Base-by-base conservation (phyloP, 2,888 invertebrate species). In the Sarcophaga rosellei region DNA sequence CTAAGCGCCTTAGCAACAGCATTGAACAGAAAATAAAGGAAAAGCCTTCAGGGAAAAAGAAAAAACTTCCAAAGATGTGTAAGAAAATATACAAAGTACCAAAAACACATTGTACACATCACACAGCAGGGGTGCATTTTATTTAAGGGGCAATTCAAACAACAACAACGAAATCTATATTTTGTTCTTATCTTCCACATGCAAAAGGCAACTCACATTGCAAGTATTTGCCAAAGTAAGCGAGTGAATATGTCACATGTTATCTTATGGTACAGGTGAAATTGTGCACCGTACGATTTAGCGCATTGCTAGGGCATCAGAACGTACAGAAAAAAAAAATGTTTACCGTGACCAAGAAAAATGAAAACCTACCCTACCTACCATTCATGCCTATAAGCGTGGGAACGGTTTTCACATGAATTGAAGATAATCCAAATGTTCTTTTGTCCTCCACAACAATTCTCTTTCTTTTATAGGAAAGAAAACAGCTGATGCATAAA, bases 331-430 rank as follows among this genome's bases (percentile, higher is more conserved):
- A n/a, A 25, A 35, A 62, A 73, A 72, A 44, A 65, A 35, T 3
- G 4, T 35, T 35, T 66, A 72, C 65, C 47, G 61, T 68, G 15
- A 57, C 20, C 47, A 23, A 44, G 11, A 57, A 12, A 20, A 47
- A 35, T 1, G 53, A 68, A 63, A 45, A 74, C 53, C 12, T 59
- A 57, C 3, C 3, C 63, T 10, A 65, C 23, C 63, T 21, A 53
- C 44, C 12, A 69, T 74, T 69, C 65, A 74, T 85, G 74, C 69
- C 45, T 59, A 45, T 53, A 47, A 80, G 81, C 85, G 85, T 85
- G 85, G 81, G 85, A 85, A 85, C 35, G 35, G 23, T 85, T 85
- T 63, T 78, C 80, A 78, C 74, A 68, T 35, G 63, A 85, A 75
- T n/a, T 61, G 20, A 21, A 75, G 23, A 68, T 63, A 53, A 72